Evolutionary conservation across 2,888 invertebrate species (phyloP).

Genomic region (Scaptomyza reducta): DNA sequence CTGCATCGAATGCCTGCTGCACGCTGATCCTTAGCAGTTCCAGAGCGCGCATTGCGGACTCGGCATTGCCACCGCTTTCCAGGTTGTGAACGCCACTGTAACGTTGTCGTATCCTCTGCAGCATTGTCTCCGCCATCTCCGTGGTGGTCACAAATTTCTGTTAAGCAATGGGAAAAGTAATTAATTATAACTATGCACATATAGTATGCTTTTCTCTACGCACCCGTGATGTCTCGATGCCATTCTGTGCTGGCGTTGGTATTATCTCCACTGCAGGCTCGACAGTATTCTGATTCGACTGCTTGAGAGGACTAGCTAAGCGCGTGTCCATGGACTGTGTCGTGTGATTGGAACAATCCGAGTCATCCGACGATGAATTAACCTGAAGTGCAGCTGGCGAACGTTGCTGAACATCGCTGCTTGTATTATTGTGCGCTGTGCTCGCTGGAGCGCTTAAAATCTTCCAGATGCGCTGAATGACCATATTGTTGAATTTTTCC

Average conservation of each 20-base stretch:
- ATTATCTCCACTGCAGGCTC: conserved; percentile 32
- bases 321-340: conserved; percentile 82
- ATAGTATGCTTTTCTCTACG: conserved; percentile 1
- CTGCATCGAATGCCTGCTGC: conserved; percentile 87
- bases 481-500: conserved; percentile 68
- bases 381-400: conserved; percentile 74
- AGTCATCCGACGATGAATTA: conserved; percentile 83
- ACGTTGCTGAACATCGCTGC: conserved; percentile 56
- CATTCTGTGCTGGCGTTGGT: conserved; percentile 21
- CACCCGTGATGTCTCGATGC: conserved; percentile 54
- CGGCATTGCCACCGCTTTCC: conserved; percentile 75
- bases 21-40: conserved; percentile 87
- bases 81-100: conserved; percentile 71
- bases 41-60: conserved; percentile 85
- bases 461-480: conserved; percentile 84
- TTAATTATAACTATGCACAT: background rate
- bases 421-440: conserved; percentile 48
- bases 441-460: conserved; percentile 77
- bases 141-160: conserved; percentile 82
- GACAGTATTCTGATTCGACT: conserved; percentile 41
- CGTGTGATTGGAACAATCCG: conserved; percentile 84
- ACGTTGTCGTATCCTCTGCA: conserved; percentile 81
- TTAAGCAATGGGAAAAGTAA: background rate
- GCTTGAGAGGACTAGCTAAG: conserved; percentile 65
- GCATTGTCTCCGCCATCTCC: conserved; percentile 82